Evolutionary conservation across 2,888 invertebrate species (phyloP).

Genomic region (Mechanitis mazaeus): DNA sequence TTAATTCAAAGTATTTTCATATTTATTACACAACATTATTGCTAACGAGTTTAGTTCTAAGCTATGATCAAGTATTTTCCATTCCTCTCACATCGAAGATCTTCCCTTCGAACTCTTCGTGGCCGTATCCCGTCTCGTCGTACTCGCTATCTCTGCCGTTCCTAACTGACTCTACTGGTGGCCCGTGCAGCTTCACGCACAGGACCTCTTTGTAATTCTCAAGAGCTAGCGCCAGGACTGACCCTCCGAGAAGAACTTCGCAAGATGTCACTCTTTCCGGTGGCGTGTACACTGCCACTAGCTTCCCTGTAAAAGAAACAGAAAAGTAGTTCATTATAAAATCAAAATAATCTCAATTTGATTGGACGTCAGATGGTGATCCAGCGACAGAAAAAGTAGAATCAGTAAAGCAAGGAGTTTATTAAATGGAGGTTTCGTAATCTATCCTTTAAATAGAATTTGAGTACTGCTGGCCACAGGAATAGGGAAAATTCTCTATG

Average conservation of each 20-base stretch:
- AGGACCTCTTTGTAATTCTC: slow-evolving; percentile 80
- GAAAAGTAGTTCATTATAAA: no score
- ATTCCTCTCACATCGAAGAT: slow-evolving; percentile 74
- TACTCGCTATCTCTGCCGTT: slow-evolving; percentile 68
- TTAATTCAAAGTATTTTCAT: slow-evolving; percentile 10
- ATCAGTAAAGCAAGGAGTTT: no score
- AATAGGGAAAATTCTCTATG: no score
- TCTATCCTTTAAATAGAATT: no score
- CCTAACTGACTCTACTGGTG: slow-evolving; percentile 52
- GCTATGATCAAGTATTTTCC: slow-evolving; percentile 54
- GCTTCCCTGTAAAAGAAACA: slow-evolving; percentile 75
- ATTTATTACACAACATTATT: slow-evolving; percentile 25
- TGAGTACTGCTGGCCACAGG: no score
- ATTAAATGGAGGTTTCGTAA: no score
- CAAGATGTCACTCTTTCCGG: slow-evolving; percentile 84
- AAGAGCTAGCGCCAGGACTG: slow-evolving; percentile 81
- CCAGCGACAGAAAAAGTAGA: no score
- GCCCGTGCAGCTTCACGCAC: slow-evolving; percentile 78
- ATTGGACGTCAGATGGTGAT: no score
- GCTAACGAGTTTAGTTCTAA: slow-evolving; percentile 20
- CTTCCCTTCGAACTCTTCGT: slow-evolving; percentile 47
- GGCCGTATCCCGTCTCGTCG: slow-evolving; percentile 71
- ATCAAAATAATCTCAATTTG: no score
- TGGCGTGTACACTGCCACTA: slow-evolving; percentile 87
- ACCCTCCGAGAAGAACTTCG: slow-evolving; percentile 85